A percentile compares a stretch with the other conserved stretches of the same genome.
phyloP scores from a whole-genome alignment of 1,140 invertebrate species.

The Scaptomyza hsui region DNA sequence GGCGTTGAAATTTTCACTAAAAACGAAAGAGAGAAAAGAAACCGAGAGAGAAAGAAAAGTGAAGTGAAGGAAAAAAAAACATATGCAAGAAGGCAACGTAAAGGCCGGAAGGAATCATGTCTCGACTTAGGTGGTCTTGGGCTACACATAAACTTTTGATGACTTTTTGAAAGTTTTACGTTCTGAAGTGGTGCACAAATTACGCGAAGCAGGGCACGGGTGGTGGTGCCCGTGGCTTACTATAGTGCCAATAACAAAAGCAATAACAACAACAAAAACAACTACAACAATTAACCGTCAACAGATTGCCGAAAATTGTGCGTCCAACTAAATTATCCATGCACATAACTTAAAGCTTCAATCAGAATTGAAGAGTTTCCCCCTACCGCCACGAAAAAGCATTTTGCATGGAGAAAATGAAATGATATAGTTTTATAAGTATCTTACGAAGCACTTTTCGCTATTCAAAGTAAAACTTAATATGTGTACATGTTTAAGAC shows the following conservation, averaged over 20 bases:
- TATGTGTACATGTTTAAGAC: no score
- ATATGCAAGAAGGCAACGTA: constrained; percentile 52
- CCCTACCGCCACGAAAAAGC: no score
- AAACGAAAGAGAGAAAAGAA: background rate
- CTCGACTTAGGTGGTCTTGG: constrained; percentile 56
- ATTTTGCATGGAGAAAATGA: background rate
- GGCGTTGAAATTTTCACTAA: constrained; percentile 42
- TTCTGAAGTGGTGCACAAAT: constrained; percentile 66
- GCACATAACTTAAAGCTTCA: constrained; percentile 26
- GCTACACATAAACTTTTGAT: constrained; percentile 72
- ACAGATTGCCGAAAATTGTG: constrained; percentile 41
- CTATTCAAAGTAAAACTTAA: no score
- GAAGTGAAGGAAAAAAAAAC: constrained; percentile 14
- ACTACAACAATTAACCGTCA: constrained; percentile 26
- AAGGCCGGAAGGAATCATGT: constrained; percentile 37
- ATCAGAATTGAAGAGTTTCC: constrained; percentile 14
- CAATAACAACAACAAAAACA: constrained; percentile 23
- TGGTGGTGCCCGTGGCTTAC: background rate
- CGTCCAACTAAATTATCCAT: constrained; percentile 20
- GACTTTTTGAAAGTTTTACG: constrained; percentile 78
- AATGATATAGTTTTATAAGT: background rate
- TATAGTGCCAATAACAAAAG: constrained; percentile 27
- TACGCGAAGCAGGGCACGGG: constrained; percentile 33
- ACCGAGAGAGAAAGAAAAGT: background rate
- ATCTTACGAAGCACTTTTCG: background rate